phyloP scores from a whole-genome alignment of 2,888 invertebrate genomes.

The Trisateles emortualis region DNA sequence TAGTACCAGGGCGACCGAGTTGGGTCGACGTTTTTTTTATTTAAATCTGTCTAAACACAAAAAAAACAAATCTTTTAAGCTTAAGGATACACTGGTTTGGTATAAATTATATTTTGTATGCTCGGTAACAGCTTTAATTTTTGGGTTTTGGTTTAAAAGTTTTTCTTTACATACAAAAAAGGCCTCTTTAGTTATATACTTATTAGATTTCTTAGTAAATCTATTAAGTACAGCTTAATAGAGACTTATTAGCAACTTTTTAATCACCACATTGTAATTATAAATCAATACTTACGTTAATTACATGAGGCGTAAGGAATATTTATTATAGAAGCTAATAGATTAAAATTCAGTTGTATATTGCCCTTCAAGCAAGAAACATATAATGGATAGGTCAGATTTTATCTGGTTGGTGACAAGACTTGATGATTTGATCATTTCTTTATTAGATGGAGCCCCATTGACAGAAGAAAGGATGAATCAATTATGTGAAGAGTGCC shows the following conservation, averaged over 20 bases:
- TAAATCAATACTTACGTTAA: background rate
- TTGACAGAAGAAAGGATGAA: slow-evolving; percentile 92
- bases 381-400: slow-evolving; percentile 30
- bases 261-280: background rate
- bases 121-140: no score
- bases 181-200: no score
- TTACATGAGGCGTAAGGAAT: background rate
- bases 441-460: slow-evolving; percentile 74
- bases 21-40: no score
- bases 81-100: no score
- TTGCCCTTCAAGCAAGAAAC: background rate
- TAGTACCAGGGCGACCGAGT: no score
- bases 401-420: slow-evolving; percentile 47
- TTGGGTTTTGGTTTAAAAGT: no score
- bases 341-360: background rate
- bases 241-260: background rate
- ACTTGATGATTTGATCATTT: slow-evolving; percentile 59
- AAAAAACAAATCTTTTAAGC: no score
- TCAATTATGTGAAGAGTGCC: slow-evolving; percentile 92
- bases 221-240: no score
- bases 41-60: no score
- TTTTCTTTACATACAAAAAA: no score
- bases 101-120: no score
- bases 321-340: background rate
- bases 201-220: no score